Percentiles rank a stretch among this genome's conserved stretches.
Conservation (phyloP, 2,797 vertebrate species). For the Threskiornis aethiopicus region DNA sequence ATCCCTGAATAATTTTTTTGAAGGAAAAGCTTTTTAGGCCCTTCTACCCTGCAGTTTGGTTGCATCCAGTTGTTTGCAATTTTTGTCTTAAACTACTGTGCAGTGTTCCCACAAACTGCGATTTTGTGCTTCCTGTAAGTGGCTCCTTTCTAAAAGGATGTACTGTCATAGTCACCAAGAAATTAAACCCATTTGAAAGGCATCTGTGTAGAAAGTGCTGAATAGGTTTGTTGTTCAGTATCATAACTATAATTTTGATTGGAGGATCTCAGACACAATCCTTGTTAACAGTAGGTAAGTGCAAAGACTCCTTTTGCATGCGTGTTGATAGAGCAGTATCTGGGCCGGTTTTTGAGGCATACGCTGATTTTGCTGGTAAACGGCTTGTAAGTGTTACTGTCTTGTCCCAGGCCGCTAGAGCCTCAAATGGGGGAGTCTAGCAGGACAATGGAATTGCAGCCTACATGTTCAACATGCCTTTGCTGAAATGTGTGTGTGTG, state of each 20-base stretch:
- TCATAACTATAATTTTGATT: background rate
- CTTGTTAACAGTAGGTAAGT: slow-evolving; percentile 17
- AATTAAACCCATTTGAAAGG: background rate
- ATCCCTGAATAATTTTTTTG: background rate
- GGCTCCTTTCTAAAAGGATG: background rate
- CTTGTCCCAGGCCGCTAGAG: background rate
- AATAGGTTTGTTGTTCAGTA: background rate
- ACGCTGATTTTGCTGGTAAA: background rate
- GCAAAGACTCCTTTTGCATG: background rate
- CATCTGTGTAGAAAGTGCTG: background rate
- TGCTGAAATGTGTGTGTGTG: background rate
- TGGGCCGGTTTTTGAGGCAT: background rate
- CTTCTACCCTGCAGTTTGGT: background rate
- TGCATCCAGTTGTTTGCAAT: background rate
- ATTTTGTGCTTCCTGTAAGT: background rate
- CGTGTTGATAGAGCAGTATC: fast-evolving
- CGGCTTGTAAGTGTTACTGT: background rate
- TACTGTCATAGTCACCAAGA: background rate
- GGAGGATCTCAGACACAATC: background rate
- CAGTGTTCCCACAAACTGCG: background rate
- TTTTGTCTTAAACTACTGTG: background rate
- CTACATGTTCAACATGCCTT: background rate
- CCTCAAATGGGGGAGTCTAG: background rate
- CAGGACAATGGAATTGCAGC: background rate
- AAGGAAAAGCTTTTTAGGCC: background rate